Evolutionary conservation across 2,113 vertebrate genomes (phyloP), one percentile per base, ranked within the genome.

Genomic region (Nycticryphes semicollaris): DNA sequence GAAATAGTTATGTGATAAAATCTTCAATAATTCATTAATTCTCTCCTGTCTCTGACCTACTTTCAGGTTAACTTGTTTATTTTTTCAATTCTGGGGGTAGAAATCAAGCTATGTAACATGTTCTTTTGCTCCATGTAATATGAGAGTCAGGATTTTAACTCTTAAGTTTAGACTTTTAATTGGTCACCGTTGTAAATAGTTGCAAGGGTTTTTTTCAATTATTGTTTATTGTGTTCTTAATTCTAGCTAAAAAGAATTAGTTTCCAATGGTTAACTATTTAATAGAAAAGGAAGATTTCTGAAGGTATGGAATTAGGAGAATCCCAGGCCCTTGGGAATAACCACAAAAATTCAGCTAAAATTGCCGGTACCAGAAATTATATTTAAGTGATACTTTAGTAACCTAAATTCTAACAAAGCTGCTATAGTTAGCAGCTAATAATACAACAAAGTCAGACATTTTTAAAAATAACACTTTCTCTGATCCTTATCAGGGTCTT

Each of bases 391-490:
- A 37, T 89, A 39, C 19, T 64, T 94, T 18, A 45, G 37, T 67
- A 92, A 31, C 43, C 25, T 87, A 16, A 68, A 48, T 68, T 77
- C n/a, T 64, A 64, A 69, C n/a, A 68, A 41, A 89, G 51, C 62
- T 41, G 23, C 66, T 37, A 48, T 69, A 75, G 81, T 82, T 90
- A 80, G 85, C 79, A 83, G n/a, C 87, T 93, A 86, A 50, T 60
- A 92, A 88, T 77, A 73, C 50, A 80, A 43, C 62, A 30, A 48
- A 94, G 56, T 79, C 66, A 57, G 70, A 22, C 25, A 3, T 54
- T 89, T 93, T 94, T 93, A 70, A 94, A 94, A 93, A 90, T 67
- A 74, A 51, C 72, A 22, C 56, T 86, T 93, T 60, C 82, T 92
- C 63, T 73, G 87, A 93, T 93, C 47, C n/a, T 86, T 85, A 82